These are phyloP conservation scores for Catocala fraxini DNA, from an alignment of 2,888 invertebrate species.

Conservation along the genomic window DNA sequence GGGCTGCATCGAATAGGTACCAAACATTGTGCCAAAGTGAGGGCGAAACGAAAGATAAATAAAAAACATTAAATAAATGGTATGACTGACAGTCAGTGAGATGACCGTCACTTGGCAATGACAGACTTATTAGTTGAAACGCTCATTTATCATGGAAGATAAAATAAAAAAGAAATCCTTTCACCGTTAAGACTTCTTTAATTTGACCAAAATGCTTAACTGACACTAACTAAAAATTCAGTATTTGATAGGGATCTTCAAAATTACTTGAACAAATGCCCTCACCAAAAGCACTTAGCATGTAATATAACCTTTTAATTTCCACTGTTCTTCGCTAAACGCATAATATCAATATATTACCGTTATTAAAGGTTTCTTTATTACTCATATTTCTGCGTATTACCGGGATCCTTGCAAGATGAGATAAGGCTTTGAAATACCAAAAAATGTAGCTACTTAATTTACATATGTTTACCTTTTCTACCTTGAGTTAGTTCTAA, in stretches of 20 bases:
- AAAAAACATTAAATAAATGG: too few species aligned
- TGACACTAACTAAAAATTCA: constrained; percentile 23
- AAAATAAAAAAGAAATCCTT: not conserved
- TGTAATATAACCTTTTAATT: constrained; percentile 20
- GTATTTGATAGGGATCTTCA: constrained; percentile 1
- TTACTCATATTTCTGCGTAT: constrained; percentile 47
- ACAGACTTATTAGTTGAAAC: too few species aligned
- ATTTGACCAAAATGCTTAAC: not conserved
- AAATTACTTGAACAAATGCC: constrained; percentile 2
- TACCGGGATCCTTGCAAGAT: constrained; percentile 35
- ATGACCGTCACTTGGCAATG: too few species aligned
- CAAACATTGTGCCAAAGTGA: too few species aligned
- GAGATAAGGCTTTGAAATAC: constrained; percentile 22
- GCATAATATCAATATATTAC: constrained; percentile 39
- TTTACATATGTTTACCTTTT: constrained; percentile 5
- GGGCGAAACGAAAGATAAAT: too few species aligned
- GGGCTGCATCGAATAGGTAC: too few species aligned
- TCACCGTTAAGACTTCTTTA: too few species aligned
- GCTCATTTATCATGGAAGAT: not conserved
- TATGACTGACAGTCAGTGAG: too few species aligned
- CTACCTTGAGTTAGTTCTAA: not conserved
- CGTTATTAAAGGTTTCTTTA: constrained; percentile 51
- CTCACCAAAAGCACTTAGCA: constrained; percentile 30
- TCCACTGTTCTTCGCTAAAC: constrained; percentile 18
- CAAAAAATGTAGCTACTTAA: constrained; percentile 19